These are phyloP conservation scores for Phrynocephalus forsythii DNA, from an alignment of 2,797 vertebrate species.

Conservation along the genomic window DNA sequence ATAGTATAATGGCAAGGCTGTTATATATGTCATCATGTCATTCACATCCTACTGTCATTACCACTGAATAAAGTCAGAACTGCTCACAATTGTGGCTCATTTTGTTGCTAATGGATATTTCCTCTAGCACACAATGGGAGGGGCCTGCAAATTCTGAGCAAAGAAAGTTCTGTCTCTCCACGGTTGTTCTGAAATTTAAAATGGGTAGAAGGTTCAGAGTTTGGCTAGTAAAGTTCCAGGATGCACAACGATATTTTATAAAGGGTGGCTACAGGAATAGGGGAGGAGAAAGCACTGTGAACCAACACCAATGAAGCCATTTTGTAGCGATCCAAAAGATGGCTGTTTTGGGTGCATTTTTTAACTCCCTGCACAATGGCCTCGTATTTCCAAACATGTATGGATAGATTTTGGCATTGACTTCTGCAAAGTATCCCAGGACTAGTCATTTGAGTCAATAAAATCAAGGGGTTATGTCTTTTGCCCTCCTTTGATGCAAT, in stretches of 20 bases:
- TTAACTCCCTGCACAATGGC: too few species aligned
- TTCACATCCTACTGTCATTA: constrained; percentile 33
- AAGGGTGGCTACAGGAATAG: neutral
- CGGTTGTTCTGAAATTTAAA: neutral
- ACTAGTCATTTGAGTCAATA: neutral
- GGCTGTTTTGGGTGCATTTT: too few species aligned
- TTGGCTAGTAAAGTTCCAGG: neutral
- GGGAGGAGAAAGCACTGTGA: neutral
- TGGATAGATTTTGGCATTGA: neutral
- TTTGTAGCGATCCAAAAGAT: neutral
- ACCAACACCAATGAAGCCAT: neutral
- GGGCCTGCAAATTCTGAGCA: neutral
- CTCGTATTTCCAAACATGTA: too few species aligned
- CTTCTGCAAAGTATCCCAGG: neutral
- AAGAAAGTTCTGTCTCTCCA: neutral
- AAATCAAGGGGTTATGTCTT: neutral
- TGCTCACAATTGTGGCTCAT: constrained; percentile 24
- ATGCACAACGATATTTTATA: neutral
- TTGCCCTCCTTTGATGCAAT: too few species aligned
- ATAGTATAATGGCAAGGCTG: constrained; percentile 40
- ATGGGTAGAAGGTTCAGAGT: neutral
- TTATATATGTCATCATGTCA: constrained; percentile 30
- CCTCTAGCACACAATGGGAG: constrained; percentile 16
- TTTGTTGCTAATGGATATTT: constrained; percentile 38
- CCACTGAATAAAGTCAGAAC: constrained; percentile 30